Base-by-base conservation (phyloP, 2,113 vertebrate species). In the Lamprotornis superbus region DNA sequence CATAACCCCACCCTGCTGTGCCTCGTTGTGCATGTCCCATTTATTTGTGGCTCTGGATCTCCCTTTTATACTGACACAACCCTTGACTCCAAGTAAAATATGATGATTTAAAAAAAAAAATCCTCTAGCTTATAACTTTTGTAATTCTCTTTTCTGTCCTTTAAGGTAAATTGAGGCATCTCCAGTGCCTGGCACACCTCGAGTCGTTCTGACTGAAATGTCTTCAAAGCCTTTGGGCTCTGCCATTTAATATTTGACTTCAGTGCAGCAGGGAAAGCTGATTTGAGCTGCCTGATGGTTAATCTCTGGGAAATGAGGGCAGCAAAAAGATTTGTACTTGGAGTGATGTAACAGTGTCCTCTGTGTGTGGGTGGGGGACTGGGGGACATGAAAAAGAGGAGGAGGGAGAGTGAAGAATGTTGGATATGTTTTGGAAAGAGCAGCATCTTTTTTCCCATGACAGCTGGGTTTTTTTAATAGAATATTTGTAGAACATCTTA, bases 301-400 rank as follows among this genome's bases (percentile, higher is more conserved):
- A 96, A 95, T 95, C 95, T 89, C 63, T 77, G 30, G 94, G 79
- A 95, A 97, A 96, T 18, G 87, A 96, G 93, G 93, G 84, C 93
- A 95, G 79, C 63, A 40, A 18, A 37, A 90, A 91, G 94, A 77
- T 95, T 89, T 90, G 84, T 37, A 15, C 19, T 24, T 27, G 87
- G 55, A 31, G 55, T 90, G 94, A 93, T 83, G 3, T 90, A 95
- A 94, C 81, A 11, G 67, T 12, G 52, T 65, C 57, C 75, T 86
- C n/a, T n/a, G 35, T 20, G 49, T 1, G 46, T 42, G 67, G 75
- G 49, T 61, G 31, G 49, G 65, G 23, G 64, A 73, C 86, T 75
- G 16, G 47, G 65, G 91, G 15, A n/a, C 42, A 52, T 1, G 3
- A 23, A 64, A 49, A 46, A 42, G 55, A 57, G 75, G 39, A 61